phyloP scores from a whole-genome alignment of 1,140 invertebrate genomes.

The Caenorhabditis tropicalis region DNA sequence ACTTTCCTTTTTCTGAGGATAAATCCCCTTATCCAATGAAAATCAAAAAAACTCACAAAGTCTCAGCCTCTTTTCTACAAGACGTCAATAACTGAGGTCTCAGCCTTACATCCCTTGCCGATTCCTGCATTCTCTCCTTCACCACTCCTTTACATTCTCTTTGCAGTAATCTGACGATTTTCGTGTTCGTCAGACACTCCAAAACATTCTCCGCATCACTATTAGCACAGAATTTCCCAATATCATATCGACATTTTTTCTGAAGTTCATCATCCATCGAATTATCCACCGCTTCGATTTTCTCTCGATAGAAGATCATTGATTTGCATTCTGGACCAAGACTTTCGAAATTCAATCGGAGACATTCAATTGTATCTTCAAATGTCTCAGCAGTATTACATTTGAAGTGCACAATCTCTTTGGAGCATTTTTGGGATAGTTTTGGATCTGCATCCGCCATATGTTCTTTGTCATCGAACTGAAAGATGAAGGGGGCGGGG shows the following conservation, averaged over 20 bases:
- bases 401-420: constrained; percentile 78
- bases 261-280: constrained; percentile 69
- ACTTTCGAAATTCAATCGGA: constrained; percentile 65
- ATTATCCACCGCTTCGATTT: constrained; percentile 70
- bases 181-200: constrained; percentile 78
- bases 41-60: constrained; percentile 59
- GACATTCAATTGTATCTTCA: constrained; percentile 81
- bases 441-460: constrained; percentile 79
- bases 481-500: constrained; percentile 47
- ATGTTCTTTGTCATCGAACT: constrained; percentile 71
- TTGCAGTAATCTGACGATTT: constrained; percentile 82
- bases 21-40: background rate
- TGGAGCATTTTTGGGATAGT: constrained; percentile 79
- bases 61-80: constrained; percentile 66
- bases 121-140: constrained; percentile 81
- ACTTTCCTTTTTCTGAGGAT: background rate
- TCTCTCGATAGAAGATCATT: constrained; percentile 68
- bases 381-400: constrained; percentile 78
- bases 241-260: constrained; percentile 65
- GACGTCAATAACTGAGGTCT: constrained; percentile 65
- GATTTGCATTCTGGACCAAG: constrained; percentile 68
- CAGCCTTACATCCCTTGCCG: constrained; percentile 65
- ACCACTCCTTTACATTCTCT: constrained; percentile 77
- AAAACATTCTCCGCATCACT: constrained; percentile 71
- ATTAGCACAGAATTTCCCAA: constrained; percentile 71